These are phyloP conservation scores for Trachurus trachurus DNA, from an alignment of 2,797 vertebrate genomes.

Conservation along the genomic window DNA sequence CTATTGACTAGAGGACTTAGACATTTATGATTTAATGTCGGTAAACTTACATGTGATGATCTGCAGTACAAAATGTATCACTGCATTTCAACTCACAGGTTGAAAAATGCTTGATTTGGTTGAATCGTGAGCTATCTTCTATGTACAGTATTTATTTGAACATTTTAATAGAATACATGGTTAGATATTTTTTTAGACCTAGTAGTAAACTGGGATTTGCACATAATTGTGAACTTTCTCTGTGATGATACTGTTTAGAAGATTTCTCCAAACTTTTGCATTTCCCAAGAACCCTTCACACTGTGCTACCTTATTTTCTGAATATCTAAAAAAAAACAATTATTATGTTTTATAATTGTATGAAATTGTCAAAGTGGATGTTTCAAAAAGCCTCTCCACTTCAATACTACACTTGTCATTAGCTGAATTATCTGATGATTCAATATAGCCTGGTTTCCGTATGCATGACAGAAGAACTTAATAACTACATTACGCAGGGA, in stretches of 20 bases:
- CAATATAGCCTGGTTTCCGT: constrained; percentile 29
- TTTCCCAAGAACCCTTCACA: neutral
- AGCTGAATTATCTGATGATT: constrained; percentile 11
- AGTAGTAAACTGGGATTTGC: constrained; percentile 44
- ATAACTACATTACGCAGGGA: constrained; percentile 25
- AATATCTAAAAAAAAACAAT: neutral
- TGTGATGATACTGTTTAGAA: constrained; percentile 12
- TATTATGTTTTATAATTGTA: neutral
- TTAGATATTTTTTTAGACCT: neutral
- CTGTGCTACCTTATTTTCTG: constrained; percentile 4
- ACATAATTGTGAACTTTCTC: constrained; percentile 40
- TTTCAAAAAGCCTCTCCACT: neutral
- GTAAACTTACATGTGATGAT: constrained; percentile 14
- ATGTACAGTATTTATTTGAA: constrained; percentile 55
- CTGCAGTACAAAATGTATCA: constrained; percentile 27
- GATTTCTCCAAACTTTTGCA: constrained; percentile 11
- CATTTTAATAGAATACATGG: constrained; percentile 39
- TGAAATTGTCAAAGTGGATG: neutral
- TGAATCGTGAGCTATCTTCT: constrained; percentile 27
- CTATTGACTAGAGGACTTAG: no score
- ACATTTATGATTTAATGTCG: neutral
- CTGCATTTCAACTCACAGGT: constrained; percentile 35
- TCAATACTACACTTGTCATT: constrained; percentile 10
- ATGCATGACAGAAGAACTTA: constrained; percentile 54
- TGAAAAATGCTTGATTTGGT: constrained; percentile 21